Percentiles rank a stretch among this genome's conserved stretches.
phyloP scores from a whole-genome alignment of 92 coral and sea anemone genomes.

The Palythoa grandis region DNA sequence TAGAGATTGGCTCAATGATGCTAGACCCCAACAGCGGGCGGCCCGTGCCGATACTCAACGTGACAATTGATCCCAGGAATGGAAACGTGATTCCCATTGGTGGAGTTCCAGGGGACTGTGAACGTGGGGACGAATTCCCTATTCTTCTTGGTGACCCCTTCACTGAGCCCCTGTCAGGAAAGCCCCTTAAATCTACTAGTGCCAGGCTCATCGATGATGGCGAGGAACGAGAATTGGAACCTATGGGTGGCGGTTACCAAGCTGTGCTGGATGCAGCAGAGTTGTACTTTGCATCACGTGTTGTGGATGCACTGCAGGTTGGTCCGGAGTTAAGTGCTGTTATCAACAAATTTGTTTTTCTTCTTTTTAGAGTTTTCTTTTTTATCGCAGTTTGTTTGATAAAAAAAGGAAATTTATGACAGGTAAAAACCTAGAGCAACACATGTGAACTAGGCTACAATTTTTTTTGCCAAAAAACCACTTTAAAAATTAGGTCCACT shows the following conservation, averaged over 20 bases:
- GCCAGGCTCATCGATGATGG: conserved; percentile 94
- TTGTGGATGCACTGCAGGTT: conserved; percentile 81
- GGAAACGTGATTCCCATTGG: conserved; percentile 97
- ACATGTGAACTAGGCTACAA: too few species aligned
- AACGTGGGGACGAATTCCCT: conserved; percentile 95
- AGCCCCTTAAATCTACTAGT: conserved; percentile 87
- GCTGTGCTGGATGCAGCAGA: conserved; percentile 92
- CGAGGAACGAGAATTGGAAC: conserved; percentile 89
- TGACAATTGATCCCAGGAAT: conserved; percentile 85
- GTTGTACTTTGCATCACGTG: conserved; percentile 91
- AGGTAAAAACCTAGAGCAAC: too few species aligned
- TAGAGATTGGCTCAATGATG: conserved; percentile 99
- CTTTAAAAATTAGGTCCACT: too few species aligned
- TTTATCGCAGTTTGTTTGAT: too few species aligned
- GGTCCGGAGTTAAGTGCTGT: background rate
- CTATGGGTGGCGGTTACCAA: conserved; percentile 98
- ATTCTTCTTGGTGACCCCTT: conserved; percentile 82
- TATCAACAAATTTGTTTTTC: background rate
- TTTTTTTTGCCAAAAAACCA: too few species aligned
- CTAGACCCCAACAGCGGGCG: conserved; percentile 89
- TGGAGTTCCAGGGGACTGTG: conserved; percentile 86
- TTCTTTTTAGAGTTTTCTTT: too few species aligned
- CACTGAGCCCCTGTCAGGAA: conserved; percentile 89
- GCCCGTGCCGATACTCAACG: conserved; percentile 88
- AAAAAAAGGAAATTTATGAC: too few species aligned